These are phyloP conservation scores for Thalpophila matura DNA, from an alignment of 2,888 invertebrate genomes.

Conservation along the genomic window DNA sequence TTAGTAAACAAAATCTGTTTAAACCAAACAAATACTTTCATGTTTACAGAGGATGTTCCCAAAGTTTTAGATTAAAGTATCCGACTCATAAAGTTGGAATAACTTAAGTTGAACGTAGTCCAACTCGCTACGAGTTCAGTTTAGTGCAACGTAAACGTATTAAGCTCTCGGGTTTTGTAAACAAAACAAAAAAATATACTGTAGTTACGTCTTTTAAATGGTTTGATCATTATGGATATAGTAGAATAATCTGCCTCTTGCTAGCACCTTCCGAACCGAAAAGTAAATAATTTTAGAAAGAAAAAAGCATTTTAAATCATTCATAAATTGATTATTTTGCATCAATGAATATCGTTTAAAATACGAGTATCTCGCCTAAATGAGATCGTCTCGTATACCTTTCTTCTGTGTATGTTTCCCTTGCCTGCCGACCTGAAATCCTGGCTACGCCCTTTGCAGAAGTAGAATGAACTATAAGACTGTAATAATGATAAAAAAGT, in stretches of 20 bases:
- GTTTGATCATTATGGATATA: too few species aligned
- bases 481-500: neutral
- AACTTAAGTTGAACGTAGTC: conserved; percentile 16
- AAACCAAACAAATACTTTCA: conserved; percentile 5
- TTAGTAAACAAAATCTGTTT: conserved; percentile 5
- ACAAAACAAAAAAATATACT: neutral
- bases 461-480: neutral
- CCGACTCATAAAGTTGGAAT: conserved; percentile 24
- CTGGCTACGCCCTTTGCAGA: neutral
- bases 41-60: conserved; percentile 2
- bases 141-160: conserved; percentile 29
- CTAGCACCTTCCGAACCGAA: too few species aligned
- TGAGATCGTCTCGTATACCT: too few species aligned
- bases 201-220: neutral
- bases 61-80: conserved; percentile 29
- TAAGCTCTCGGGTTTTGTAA: neutral
- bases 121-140: conserved; percentile 1
- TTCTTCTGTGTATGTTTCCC: too few species aligned
- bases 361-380: too few species aligned
- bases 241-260: too few species aligned
- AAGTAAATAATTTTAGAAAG: too few species aligned
- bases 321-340: too few species aligned
- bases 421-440: too few species aligned
- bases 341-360: too few species aligned
- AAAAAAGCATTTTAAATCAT: too few species aligned